These are phyloP conservation scores for Drosophila leonis DNA, from an alignment of 2,888 invertebrate species.

Conservation along the genomic window DNA sequence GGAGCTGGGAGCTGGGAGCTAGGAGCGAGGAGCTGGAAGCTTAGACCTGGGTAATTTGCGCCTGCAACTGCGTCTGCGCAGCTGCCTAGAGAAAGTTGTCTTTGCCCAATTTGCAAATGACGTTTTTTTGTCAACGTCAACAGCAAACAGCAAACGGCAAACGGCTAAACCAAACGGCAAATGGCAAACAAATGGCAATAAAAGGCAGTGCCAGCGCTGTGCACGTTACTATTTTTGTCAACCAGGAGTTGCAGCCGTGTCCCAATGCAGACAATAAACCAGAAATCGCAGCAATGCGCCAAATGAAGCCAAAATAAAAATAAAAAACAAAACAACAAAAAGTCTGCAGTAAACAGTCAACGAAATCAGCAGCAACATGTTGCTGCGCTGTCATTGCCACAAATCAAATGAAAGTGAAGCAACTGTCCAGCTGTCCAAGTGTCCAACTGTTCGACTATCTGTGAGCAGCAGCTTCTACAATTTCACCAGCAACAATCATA, in stretches of 20 bases:
- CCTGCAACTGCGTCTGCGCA: constrained; percentile 53
- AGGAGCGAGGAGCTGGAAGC: constrained; percentile 9
- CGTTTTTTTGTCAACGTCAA: constrained; percentile 81
- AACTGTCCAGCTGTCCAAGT: constrained; percentile 22
- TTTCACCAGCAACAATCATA: constrained; percentile 73
- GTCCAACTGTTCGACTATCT: constrained; percentile 19
- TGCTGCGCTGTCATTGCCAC: constrained; percentile 58
- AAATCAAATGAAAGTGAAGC: constrained; percentile 76
- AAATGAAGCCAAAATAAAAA: constrained; percentile 54
- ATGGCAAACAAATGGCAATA: constrained; percentile 60
- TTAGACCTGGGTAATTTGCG: constrained; percentile 44
- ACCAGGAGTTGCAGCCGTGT: constrained; percentile 54
- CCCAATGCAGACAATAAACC: constrained; percentile 63
- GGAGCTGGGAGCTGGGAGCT: constrained; percentile 17
- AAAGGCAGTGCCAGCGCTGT: constrained; percentile 68
- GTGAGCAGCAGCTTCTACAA: constrained; percentile 58
- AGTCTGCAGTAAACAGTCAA: constrained; percentile 35
- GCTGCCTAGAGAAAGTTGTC: constrained; percentile 80
- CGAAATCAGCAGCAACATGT: constrained; percentile 50
- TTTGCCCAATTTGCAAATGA: constrained; percentile 81
- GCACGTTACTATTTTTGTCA: constrained; percentile 77
- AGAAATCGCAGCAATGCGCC: constrained; percentile 63
- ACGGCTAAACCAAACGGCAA: constrained; percentile 40
- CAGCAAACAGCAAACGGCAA: constrained; percentile 42
- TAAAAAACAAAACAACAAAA: constrained; percentile 12